phyloP scores from a whole-genome alignment of 2,113 vertebrate genomes.

The Sinocyclocheilus anshuiensis region DNA sequence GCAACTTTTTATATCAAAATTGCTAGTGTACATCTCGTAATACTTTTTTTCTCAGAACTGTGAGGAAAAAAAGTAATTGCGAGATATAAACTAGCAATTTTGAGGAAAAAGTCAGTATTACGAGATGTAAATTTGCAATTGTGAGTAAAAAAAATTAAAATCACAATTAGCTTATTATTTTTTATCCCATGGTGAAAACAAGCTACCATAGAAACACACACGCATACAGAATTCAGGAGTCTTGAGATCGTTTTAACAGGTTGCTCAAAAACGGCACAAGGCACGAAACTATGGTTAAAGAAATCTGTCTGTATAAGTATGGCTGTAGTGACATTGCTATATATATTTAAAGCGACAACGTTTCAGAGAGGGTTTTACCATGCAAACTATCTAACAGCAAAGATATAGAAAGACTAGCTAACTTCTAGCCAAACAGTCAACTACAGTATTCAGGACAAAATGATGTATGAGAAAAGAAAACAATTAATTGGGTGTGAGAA shows the following conservation, averaged over 20 bases:
- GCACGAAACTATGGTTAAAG: not conserved
- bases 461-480: slow-evolving; percentile 8
- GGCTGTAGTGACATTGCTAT: not conserved
- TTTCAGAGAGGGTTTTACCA: not conserved
- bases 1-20: too few relatives aligned
- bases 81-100: too few relatives aligned
- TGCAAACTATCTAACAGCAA: not conserved
- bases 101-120: too few relatives aligned
- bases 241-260: not conserved
- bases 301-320: not conserved
- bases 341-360: not conserved
- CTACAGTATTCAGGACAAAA: not conserved
- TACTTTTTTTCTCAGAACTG: too few relatives aligned
- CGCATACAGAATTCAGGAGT: not conserved
- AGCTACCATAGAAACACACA: too few relatives aligned
- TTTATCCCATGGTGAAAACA: too few relatives aligned
- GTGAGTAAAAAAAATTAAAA: too few relatives aligned
- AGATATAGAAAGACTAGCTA: not conserved
- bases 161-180: too few relatives aligned
- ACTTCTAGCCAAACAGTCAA: not conserved
- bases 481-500: not conserved
- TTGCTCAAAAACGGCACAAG: not conserved
- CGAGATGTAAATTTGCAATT: too few relatives aligned
- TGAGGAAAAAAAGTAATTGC: too few relatives aligned
- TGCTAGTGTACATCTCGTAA: too few relatives aligned